phyloP scores from a whole-genome alignment of 53 echinoderm and acorn worm genomes.

The Antedon mediterranea region DNA sequence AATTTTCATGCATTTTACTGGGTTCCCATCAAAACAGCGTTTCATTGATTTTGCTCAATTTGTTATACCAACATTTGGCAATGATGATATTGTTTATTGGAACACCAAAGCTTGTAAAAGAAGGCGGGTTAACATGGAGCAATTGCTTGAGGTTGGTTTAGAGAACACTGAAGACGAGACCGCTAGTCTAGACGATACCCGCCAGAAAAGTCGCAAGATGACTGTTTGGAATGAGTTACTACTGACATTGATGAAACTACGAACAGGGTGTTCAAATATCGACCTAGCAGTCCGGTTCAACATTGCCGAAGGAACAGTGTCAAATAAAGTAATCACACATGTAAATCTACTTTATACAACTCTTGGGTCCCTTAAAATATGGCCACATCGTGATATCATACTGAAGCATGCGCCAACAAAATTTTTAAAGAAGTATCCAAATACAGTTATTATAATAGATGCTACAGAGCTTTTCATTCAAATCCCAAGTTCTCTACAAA shows the following conservation, averaged over 20 bases:
- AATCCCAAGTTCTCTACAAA: not conserved
- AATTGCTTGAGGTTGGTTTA: not conserved
- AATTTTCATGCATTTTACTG: not conserved
- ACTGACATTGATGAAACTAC: not conserved
- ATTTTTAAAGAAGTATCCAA: constrained; percentile 12
- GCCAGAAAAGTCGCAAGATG: not conserved
- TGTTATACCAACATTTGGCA: not conserved
- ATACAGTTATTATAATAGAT: constrained; percentile 10
- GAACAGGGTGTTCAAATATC: not conserved
- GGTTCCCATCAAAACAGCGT: not conserved
- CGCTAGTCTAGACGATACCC: not conserved
- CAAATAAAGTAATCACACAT: constrained; percentile 9
- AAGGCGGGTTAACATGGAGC: too few relatives aligned
- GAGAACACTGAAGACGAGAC: not conserved
- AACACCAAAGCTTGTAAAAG: too few relatives aligned
- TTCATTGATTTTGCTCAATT: not conserved
- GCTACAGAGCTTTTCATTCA: constrained; percentile 14
- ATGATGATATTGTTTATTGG: not conserved
- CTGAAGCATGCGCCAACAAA: too few relatives aligned
- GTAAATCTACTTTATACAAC: constrained; percentile 13
- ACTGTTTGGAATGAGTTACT: not conserved
- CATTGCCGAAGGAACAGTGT: not conserved
- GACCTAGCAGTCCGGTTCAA: constrained; percentile 15
- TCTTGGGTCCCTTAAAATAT: too few relatives aligned
- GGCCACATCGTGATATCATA: too few relatives aligned